These are phyloP conservation scores for Spialia ferax DNA, from an alignment of 2,888 invertebrate species.

Conservation along the genomic window DNA sequence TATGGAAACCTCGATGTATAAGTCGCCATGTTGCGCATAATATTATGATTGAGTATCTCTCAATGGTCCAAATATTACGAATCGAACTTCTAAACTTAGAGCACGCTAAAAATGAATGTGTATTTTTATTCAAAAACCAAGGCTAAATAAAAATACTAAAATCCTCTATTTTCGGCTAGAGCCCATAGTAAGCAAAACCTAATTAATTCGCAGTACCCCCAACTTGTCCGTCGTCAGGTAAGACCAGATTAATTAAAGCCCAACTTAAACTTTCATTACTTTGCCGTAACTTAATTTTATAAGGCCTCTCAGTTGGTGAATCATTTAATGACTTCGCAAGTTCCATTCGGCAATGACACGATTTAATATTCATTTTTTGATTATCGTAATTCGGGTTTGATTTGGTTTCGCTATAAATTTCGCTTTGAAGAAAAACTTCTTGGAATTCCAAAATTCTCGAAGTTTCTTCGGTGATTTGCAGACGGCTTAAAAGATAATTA, in stretches of 20 bases:
- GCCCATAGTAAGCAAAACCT: neutral
- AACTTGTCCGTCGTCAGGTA: neutral
- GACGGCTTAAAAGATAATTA: too few species aligned
- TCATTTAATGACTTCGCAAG: constrained; percentile 1
- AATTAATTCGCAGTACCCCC: neutral
- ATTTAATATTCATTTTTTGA: neutral
- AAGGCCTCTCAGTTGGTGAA: neutral
- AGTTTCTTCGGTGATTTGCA: too few species aligned
- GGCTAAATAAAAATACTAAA: neutral
- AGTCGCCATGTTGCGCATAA: too few species aligned
- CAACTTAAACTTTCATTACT: constrained; percentile 1
- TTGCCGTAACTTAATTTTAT: constrained; percentile 7
- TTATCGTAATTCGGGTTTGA: constrained; percentile 4
- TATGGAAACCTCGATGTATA: too few species aligned
- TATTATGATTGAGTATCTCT: too few species aligned
- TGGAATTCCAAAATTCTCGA: too few species aligned
- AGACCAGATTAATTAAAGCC: constrained; percentile 5
- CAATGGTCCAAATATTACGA: too few species aligned
- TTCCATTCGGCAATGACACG: neutral
- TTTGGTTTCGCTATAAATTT: neutral
- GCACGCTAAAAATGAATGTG: too few species aligned
- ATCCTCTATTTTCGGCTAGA: neutral
- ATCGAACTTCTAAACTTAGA: too few species aligned
- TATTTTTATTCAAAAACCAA: neutral
- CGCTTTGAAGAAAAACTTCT: too few species aligned